Base-by-base conservation (phyloP, 2,797 vertebrate genomes). In the Catamblyrhynchus diadema region DNA sequence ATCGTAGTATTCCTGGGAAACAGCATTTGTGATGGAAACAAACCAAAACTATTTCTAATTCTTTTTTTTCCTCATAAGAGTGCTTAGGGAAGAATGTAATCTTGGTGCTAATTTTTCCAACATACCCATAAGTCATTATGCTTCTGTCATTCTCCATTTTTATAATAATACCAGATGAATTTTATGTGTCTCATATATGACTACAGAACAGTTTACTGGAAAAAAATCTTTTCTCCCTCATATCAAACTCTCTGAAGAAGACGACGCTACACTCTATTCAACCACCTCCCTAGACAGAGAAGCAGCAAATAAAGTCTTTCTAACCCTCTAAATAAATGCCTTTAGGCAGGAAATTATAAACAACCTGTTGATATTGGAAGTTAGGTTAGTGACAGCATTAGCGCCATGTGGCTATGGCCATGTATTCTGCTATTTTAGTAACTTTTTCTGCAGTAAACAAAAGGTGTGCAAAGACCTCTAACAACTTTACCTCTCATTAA, bases 311-410 rank as follows among this genome's bases (percentile, higher is more conserved):
- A 59, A 81, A 83, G 8, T 28, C 20, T 64, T 44, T 11, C 4
- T 33, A 77, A 60, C 13, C 45, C 16, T 60, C 10, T 33, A 66
- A 64, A 62, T 11, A 74, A 75, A 45, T 30, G 20, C 18, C 24
- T 56, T 79, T 20, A 37, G 18, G 27, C 15, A n/a, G 2, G 51
- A 45, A 42, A 16, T 35, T 48, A 16, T 6, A 35, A 64, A 25
- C 23, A 67, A 18, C 13, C 3, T 35, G 4, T 21, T 23, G 30
- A 20, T 72, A 9, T 4, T 10, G 5, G 3, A 8, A 28, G 1
- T 6, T 33, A 18, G 8, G 27, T 57, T 30, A 51, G 15, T 24
- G 35, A 25, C 20, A 10, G 9, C 39, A 61, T 60, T 61, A 44
- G 13, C 33, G 37, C 44, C 24, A 8, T 4, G 10, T 42, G 21